These are phyloP conservation scores for Oscheius onirici DNA, from an alignment of 2,888 invertebrate species.

Conservation along the genomic window DNA sequence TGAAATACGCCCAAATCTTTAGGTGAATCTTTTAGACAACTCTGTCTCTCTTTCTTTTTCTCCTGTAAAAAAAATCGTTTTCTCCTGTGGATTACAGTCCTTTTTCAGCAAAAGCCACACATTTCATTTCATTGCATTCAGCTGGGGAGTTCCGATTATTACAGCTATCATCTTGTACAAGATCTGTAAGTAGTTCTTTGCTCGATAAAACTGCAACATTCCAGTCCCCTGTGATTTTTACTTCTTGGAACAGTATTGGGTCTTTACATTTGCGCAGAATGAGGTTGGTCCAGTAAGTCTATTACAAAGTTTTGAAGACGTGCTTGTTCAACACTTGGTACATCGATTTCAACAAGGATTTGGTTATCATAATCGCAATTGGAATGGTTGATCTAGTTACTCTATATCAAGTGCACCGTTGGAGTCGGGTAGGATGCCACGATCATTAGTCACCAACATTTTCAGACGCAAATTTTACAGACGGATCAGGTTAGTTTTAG, in stretches of 20 bases:
- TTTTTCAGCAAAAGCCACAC: neutral
- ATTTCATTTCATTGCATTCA: neutral
- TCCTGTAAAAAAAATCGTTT: too few relatives aligned
- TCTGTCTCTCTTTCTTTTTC: too few relatives aligned
- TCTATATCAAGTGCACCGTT: slow-evolving; percentile 19
- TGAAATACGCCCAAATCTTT: slow-evolving; percentile 9
- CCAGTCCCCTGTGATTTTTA: slow-evolving; percentile 15
- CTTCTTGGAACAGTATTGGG: neutral
- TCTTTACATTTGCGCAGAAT: neutral
- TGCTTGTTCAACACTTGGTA: slow-evolving; percentile 31
- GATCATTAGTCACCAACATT: too few relatives aligned
- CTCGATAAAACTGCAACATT: too few relatives aligned
- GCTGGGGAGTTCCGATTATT: neutral
- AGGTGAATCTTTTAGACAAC: too few relatives aligned
- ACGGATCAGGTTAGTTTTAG: neutral
- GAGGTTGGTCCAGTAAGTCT: slow-evolving; percentile 12
- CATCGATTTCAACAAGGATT: slow-evolving; percentile 30
- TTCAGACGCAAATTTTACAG: neutral
- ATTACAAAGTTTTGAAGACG: slow-evolving; percentile 4
- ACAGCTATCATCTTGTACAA: neutral
- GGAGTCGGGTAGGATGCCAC: neutral
- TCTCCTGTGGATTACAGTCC: too few relatives aligned
- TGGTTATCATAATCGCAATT: slow-evolving; percentile 13
- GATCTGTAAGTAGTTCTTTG: neutral
- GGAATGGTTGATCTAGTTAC: slow-evolving; percentile 30